phyloP scores from a whole-genome alignment of 2,888 invertebrate genomes.

The Sipha maydis region DNA sequence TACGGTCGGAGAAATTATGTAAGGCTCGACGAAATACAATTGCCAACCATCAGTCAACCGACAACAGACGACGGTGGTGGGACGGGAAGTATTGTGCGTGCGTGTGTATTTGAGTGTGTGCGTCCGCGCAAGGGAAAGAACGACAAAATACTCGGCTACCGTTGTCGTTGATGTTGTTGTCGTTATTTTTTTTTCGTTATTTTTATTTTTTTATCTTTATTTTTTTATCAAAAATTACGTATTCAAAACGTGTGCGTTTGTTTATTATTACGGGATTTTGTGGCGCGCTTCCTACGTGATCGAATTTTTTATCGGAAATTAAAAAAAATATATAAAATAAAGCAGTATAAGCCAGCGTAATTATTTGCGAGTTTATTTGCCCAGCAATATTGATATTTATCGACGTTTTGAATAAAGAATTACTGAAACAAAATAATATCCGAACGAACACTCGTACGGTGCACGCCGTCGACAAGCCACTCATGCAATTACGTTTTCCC shows the following conservation, averaged over 20 bases:
- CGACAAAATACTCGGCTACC: background rate
- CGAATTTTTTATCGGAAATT: slow-evolving; percentile 56
- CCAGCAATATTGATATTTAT: slow-evolving; percentile 19
- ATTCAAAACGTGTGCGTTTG: slow-evolving; percentile 53
- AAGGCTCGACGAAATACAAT: slow-evolving; percentile 37
- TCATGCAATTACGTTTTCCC: background rate
- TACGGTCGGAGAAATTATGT: slow-evolving; percentile 42
- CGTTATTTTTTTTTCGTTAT: background rate
- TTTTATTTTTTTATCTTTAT: background rate
- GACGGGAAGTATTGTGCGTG: too few species aligned
- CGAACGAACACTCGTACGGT: background rate
- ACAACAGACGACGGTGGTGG: background rate
- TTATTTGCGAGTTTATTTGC: slow-evolving; percentile 37
- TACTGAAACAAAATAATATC: background rate
- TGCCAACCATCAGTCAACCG: slow-evolving; percentile 55
- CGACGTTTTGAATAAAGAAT: background rate
- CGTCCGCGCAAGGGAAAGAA: background rate
- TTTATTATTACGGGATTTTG: slow-evolving; percentile 54
- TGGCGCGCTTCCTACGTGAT: slow-evolving; percentile 23
- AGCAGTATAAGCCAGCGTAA: slow-evolving; percentile 5
- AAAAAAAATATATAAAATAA: slow-evolving; percentile 29
- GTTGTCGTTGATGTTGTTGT: background rate
- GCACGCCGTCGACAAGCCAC: background rate
- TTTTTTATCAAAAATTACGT: slow-evolving; percentile 35
- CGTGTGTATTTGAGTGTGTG: background rate